Evolutionary conservation across 1,140 invertebrate species (phyloP).

Genomic region (Zaprionus gabonicus): DNA sequence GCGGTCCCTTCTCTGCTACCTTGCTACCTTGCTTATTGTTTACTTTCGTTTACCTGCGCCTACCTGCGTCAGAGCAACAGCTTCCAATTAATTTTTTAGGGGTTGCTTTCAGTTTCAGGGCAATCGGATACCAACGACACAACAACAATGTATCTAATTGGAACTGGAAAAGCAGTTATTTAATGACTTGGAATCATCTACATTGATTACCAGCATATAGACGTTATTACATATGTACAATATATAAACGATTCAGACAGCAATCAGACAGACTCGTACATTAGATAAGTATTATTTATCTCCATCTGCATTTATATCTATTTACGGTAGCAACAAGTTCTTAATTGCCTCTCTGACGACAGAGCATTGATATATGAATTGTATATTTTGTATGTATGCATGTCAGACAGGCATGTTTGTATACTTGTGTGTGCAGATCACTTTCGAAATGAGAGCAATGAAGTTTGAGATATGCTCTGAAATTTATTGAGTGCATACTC

Average conservation of each 20-base stretch:
- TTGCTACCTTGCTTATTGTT: conserved; percentile 60
- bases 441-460: conserved; percentile 43
- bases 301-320: conserved; percentile 29
- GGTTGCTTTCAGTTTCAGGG: conserved; percentile 60
- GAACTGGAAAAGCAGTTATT: background rate
- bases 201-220: conserved; percentile 25
- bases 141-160: background rate
- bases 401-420: background rate
- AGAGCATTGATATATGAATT: conserved; percentile 28
- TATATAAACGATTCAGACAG: conserved; percentile 9
- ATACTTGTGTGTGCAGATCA: conserved; percentile 39
- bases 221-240: background rate
- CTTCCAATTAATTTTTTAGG: conserved; percentile 47
- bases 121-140: conserved; percentile 13
- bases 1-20: conserved; percentile 29
- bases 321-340: conserved; percentile 50
- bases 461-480: conserved; percentile 36
- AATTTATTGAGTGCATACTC: conserved; percentile 39
- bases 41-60: conserved; percentile 43
- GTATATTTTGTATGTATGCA: background rate
- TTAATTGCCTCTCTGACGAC: conserved; percentile 46
- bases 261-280: conserved; percentile 4
- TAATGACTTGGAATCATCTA: conserved; percentile 7
- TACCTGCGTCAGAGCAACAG: conserved; percentile 12
- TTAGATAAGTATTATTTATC: conserved; percentile 16